Percentiles rank a stretch among this genome's conserved stretches.
Conservation (phyloP, 1,140 invertebrate species). For the Heliconius eleuchia region DNA sequence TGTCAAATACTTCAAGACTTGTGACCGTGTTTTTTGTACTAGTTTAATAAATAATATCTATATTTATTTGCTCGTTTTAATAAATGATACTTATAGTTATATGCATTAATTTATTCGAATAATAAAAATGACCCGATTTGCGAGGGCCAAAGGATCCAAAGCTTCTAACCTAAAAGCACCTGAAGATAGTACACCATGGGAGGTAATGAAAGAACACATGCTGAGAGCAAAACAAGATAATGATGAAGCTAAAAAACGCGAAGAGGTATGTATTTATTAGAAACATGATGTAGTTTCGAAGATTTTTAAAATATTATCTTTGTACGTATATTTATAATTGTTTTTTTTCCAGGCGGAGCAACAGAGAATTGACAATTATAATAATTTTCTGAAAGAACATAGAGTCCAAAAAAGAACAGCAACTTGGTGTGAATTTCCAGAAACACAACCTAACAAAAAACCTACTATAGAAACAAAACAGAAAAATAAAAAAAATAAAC, state of each 20-base stretch:
- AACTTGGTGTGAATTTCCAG: slow-evolving; percentile 82
- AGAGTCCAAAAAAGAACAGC: slow-evolving; percentile 73
- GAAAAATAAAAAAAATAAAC: slow-evolving; percentile 29
- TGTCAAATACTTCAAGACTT: neutral
- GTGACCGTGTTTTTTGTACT: slow-evolving; percentile 30
- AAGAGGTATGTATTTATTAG: slow-evolving; percentile 60
- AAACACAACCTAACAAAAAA: slow-evolving; percentile 50
- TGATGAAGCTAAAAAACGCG: slow-evolving; percentile 69
- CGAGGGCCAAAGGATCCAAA: slow-evolving; percentile 88
- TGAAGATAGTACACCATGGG: slow-evolving; percentile 87
- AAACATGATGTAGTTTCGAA: too few species aligned
- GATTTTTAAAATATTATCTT: too few species aligned
- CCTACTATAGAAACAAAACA: slow-evolving; percentile 23
- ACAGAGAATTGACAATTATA: slow-evolving; percentile 80
- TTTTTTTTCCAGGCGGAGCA: slow-evolving; percentile 67
- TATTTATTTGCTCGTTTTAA: too few species aligned
- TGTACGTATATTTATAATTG: slow-evolving; percentile 3
- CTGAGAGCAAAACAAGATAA: slow-evolving; percentile 74
- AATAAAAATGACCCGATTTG: slow-evolving; percentile 86
- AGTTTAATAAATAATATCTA: too few species aligned
- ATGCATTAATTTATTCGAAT: neutral
- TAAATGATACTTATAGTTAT: neutral
- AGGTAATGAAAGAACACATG: slow-evolving; percentile 85
- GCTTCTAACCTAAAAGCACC: slow-evolving; percentile 86
- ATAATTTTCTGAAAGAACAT: slow-evolving; percentile 81